Evolutionary conservation across 2,888 invertebrate species (phyloP), one percentile per base, ranked within the genome.

Genomic region (Cancer borealis): DNA sequence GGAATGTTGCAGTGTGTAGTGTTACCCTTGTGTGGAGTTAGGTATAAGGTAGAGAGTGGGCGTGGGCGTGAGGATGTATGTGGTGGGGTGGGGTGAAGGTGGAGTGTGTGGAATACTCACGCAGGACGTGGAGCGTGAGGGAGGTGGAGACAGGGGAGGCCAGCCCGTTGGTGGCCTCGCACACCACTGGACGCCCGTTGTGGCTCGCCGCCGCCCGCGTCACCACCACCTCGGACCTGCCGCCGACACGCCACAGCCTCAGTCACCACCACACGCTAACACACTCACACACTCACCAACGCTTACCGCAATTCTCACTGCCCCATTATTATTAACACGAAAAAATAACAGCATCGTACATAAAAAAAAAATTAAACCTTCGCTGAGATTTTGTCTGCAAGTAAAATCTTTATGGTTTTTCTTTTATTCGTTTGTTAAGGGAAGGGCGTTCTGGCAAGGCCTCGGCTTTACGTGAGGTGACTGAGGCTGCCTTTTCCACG

Each of bases 181-280:
- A 93, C 54, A 46, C 84, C 73, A 93, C 84, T 79, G 47, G 39
- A n/a, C 30, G 66, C 10, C 93, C 93, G 91, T 93, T 60, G 87
- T 93, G 66, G 3, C 87, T 79, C 6, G 93, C 90, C 21, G 54
- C 49, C 66, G 89, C 73, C 46, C 91, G 73, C 79, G 88, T 45
- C 54, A 94, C 54, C 89, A 92, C 73, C 73, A 94, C 47, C 66
- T 94, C 91, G 3, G 93, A 93, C 87, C 93, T 93, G 91, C 17
- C n/a, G 4, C 30, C 54, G 84, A 60, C 30, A 54, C 60, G 54
- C 54, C 54, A 17, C 54, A 54, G 54, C 54, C 49, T 12, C 49
- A 49, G 12, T 49, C 49, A 3, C 21, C 46, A 17, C 88, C 47
- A 45, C 47, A 47, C 47, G 10, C 21, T 8, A n/a, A 3, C 73